phyloP scores from a whole-genome alignment of 1,140 invertebrate genomes.

The Ceratina japonica region DNA sequence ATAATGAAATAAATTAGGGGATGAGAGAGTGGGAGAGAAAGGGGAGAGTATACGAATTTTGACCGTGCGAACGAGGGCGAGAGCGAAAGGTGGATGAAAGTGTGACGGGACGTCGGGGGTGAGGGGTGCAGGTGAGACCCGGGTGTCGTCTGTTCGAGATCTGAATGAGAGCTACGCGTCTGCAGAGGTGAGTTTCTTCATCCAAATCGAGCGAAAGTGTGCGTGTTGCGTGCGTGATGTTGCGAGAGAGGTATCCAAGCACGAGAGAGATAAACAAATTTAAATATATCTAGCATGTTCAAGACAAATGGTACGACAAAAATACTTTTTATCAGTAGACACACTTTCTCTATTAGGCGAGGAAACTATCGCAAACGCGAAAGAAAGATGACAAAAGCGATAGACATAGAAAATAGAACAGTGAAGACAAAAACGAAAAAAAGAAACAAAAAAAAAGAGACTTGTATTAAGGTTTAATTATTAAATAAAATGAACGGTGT shows the following conservation, averaged over 20 bases:
- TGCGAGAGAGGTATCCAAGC: constrained; percentile 24
- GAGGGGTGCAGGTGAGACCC: constrained; percentile 11
- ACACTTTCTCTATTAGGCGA: constrained; percentile 72
- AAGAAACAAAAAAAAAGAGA: constrained; percentile 70
- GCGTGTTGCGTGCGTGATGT: constrained; percentile 8
- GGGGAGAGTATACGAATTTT: constrained; percentile 9
- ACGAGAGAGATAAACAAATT: constrained; percentile 56
- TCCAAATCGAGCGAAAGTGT: neutral
- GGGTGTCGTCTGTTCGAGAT: too few species aligned
- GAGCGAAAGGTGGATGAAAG: neutral
- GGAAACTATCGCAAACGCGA: constrained; percentile 34
- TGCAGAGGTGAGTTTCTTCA: too few species aligned
- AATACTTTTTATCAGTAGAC: constrained; percentile 79
- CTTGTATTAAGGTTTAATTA: constrained; percentile 76
- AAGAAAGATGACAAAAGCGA: constrained; percentile 47
- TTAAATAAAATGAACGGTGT: constrained; percentile 77
- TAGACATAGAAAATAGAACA: constrained; percentile 54
- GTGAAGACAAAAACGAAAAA: constrained; percentile 48
- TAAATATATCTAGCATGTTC: constrained; percentile 66
- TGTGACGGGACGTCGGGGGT: too few species aligned
- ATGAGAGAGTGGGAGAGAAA: constrained; percentile 49
- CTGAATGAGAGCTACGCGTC: too few species aligned
- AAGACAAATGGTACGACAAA: constrained; percentile 65
- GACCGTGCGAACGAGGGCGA: neutral
- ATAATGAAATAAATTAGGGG: constrained; percentile 49